Evolutionary conservation across 2,797 vertebrate species (phyloP).

Genomic region (Buceros bicornis): DNA sequence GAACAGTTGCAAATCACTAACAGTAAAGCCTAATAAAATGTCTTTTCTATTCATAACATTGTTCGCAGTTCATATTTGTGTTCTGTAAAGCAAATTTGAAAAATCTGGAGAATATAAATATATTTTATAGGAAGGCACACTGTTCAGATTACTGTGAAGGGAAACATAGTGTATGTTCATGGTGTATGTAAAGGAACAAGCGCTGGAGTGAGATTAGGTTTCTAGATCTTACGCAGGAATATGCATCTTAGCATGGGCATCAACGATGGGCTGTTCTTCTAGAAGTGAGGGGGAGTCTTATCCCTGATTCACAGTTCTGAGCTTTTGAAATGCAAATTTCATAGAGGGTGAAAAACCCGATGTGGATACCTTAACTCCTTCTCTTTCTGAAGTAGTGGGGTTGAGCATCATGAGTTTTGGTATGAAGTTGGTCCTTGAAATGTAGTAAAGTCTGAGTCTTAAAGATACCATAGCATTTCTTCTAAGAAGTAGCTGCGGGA

Average conservation of each 20-base stretch:
- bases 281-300: background rate
- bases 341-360: background rate
- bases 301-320: background rate
- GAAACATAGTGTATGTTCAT: background rate
- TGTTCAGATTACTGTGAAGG: background rate
- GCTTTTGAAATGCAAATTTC: background rate
- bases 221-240: background rate
- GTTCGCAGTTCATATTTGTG: background rate
- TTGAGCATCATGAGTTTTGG: background rate
- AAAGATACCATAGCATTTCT: background rate
- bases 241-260: background rate
- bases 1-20: background rate
- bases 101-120: background rate
- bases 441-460: background rate
- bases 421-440: background rate
- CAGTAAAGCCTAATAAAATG: background rate
- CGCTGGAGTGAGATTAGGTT: background rate
- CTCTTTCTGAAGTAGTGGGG: background rate
- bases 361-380: background rate
- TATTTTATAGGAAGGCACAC: background rate
- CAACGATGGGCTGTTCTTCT: background rate
- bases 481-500: background rate
- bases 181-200: background rate
- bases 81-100: background rate
- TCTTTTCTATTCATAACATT: background rate